Conservation (phyloP, 1,140 invertebrate genomes). For the Anastrepha ludens region DNA sequence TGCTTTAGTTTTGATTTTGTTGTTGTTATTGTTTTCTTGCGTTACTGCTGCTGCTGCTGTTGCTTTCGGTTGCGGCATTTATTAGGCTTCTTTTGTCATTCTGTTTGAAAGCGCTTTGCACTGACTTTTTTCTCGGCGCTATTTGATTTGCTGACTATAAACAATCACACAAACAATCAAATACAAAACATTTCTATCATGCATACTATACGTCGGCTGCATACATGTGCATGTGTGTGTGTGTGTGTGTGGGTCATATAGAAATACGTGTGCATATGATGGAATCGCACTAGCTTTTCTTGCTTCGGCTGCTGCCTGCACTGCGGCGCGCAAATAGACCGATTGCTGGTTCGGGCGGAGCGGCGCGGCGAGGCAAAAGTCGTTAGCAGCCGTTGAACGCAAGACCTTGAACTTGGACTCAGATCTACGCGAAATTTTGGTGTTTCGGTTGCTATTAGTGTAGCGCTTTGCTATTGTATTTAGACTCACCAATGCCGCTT, state of each 20-base stretch:
- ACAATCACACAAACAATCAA: neutral
- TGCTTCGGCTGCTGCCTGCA: conserved; percentile 13
- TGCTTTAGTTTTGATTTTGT: neutral
- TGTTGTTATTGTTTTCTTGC: neutral
- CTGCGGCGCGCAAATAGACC: conserved; percentile 56
- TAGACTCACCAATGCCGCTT: neutral
- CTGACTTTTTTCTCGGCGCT: neutral
- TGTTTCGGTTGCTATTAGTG: conserved; percentile 63
- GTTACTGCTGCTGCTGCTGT: neutral
- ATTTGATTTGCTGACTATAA: conserved; percentile 32
- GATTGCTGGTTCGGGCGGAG: neutral
- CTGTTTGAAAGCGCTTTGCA: neutral
- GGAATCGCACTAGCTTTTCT: conserved; percentile 32
- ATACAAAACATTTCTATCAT: neutral
- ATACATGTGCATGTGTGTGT: neutral
- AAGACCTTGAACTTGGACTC: conserved; percentile 73
- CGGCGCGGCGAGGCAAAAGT: conserved; percentile 10
- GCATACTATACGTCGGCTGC: neutral
- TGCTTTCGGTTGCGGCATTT: neutral
- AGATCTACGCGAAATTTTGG: conserved; percentile 68
- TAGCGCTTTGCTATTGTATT: conserved; percentile 54
- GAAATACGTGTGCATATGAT: neutral
- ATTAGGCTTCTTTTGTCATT: conserved; percentile 13
- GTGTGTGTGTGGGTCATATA: too few relatives aligned
- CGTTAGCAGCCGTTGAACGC: conserved; percentile 49